Evolutionary conservation across 2,113 vertebrate genomes (phyloP).

Genomic region (Hemiprocne comata): DNA sequence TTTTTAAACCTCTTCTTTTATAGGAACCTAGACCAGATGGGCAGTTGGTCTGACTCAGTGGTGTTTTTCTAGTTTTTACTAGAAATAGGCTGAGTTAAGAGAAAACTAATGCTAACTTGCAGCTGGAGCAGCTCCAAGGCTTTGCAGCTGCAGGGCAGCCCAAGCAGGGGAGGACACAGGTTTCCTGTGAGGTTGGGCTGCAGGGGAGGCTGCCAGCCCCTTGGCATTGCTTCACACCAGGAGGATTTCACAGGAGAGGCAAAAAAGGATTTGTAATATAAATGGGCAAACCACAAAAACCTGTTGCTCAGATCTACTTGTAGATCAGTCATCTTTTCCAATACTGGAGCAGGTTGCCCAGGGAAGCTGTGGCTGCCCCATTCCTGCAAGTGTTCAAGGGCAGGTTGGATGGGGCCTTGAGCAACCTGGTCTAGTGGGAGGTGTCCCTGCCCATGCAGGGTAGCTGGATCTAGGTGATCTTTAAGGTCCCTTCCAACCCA

Average conservation of each 20-base stretch:
- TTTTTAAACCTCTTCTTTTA: background rate
- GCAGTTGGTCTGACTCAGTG: background rate
- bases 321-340: background rate
- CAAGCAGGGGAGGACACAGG: background rate
- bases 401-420: too few species aligned
- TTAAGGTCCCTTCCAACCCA: too few species aligned
- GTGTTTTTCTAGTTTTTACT: background rate
- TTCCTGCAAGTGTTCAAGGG: too few species aligned
- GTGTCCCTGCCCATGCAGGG: too few species aligned
- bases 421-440: too few species aligned
- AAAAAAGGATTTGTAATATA: background rate
- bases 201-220: background rate
- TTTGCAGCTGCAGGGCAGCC: background rate
- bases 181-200: accelerated
- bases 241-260: background rate
- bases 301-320: background rate
- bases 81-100: background rate
- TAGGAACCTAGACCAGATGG: background rate
- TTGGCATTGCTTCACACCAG: background rate
- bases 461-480: too few species aligned
- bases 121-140: background rate
- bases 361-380: too few species aligned
- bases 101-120: background rate
- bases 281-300: background rate
- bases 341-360: too few species aligned